Percentiles rank a stretch among this genome's conserved stretches.
phyloP scores from a whole-genome alignment of 2,797 vertebrate species.

The Esox masquinongy region DNA sequence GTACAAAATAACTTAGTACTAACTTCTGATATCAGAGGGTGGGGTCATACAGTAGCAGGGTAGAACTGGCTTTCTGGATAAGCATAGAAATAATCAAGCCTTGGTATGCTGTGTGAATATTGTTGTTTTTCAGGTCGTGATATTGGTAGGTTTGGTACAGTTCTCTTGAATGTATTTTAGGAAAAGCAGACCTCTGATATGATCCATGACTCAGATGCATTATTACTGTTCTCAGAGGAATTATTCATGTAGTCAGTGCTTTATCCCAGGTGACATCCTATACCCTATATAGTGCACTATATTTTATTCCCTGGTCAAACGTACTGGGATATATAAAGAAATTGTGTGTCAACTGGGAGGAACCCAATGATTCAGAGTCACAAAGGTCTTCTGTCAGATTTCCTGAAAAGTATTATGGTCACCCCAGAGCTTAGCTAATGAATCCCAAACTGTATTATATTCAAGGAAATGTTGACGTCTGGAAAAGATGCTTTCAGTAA shows the following conservation, averaged over 20 bases:
- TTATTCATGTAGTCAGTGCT: neutral
- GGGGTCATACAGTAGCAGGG: slow-evolving; percentile 1
- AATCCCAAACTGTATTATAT: slow-evolving; percentile 11
- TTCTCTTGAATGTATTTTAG: slow-evolving; percentile 1
- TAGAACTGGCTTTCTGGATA: neutral
- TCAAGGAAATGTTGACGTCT: neutral
- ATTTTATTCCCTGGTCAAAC: neutral
- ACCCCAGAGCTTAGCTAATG: neutral
- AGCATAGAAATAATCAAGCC: too few species aligned
- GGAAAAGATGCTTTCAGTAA: neutral
- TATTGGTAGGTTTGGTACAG: too few species aligned
- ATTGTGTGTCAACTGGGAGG: neutral
- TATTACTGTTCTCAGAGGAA: neutral
- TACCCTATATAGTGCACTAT: neutral
- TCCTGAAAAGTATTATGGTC: neutral
- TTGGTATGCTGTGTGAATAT: too few species aligned
- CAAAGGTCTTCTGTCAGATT: neutral
- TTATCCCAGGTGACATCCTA: neutral
- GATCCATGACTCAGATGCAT: neutral
- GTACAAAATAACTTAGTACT: neutral
- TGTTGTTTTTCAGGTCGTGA: too few species aligned
- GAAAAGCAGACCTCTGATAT: neutral
- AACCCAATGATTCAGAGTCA: neutral
- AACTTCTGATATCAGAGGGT: slow-evolving; percentile 46
- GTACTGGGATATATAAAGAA: neutral